Evolutionary conservation across 2,797 vertebrate genomes (phyloP), one percentile per base, ranked within the genome.

Genomic region (Vireo griseus): DNA sequence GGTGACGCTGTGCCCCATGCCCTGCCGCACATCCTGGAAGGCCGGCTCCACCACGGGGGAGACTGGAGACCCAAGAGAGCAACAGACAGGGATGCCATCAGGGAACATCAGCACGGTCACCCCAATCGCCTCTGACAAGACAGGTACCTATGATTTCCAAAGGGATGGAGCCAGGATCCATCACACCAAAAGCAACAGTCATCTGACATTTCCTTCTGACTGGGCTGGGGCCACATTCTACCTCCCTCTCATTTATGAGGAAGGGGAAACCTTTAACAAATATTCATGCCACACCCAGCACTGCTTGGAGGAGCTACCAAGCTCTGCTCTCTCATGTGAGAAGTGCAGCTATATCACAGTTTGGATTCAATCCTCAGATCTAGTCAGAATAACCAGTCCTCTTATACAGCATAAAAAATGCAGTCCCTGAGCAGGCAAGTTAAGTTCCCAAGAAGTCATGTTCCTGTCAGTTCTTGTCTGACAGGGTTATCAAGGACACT

Each of bases 21-120:
- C 98, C 37, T 99, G 98, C 26, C 99, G 99, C 9, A 99, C 94
- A 2, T 99, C 99, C 96, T 98, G 98, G 94, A 98, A 98, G 35
- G 98, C 96, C 0, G 99, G 99, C 90, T 99, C 99, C 96, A 99
- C 98, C 72, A 99, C 97, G 0, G 99, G 99, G 9, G 99, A 98
- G 92, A 98, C 99, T 99, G 96, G 11, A 62, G 83, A 77, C 13
- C 88, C 40, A 96, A 94, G 35, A 92, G 62, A 92, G 78, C 42
- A 31, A 88, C 88, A 96, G 84, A 90, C 1, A 20, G 50, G 51
- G 40, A 51, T 3, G 7, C 13, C 2, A 2, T 90, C 79, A 96
- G 57, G 51, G 55, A 89, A 85, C 33, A 29, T 31, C 69, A 17
- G 54, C 62, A n/a, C 0, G 0, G 31, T 6, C 71, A 82, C 40